Evolutionary conservation across 2,797 vertebrate species (phyloP), one percentile per base, ranked within the genome.

Genomic region (Pachyuromys duprasi): DNA sequence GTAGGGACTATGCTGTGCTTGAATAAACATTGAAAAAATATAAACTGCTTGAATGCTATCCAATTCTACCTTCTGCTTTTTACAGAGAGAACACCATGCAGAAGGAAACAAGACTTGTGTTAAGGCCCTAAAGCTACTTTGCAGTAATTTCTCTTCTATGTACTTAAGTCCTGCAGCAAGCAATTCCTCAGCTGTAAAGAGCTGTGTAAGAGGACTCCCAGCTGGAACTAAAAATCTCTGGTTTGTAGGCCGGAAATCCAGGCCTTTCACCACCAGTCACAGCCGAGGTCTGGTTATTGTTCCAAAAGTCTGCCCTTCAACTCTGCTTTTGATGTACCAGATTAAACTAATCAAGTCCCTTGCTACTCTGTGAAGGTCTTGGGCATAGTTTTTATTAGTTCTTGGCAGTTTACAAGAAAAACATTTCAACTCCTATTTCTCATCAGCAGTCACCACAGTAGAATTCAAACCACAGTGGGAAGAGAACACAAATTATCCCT

Each of bases 401-500:
- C 89, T 92, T 91, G 62, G 82, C 76, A 96, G 49, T 93, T 55
- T 92, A 60, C 36, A 96, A 93, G 62, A 96, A 96, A 93, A 92
- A 80, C 39, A 96, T 67, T 95, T 91, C 83, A 93, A 93, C 17
- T 63, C 60, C 79, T 70, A 97, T 94, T 96, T 95, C 74, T 96
- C 94, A 92, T 75, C 90, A 96, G 95, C 2, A 91, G 36, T 81
- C 69, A 96, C 86, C 86, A 95, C 83, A 89, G n/a, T 88, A 94
- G 92, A 94, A 95, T 78, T 90, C 78, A 97, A 95, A 86, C 36
- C 70, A 92, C 76, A 79, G 65, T 76, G 55, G 55, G 83, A 91
- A 93, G 45, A 84, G 36, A 96, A 97, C 53, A 93, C 86, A 96
- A 96, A 96, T 86, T 96, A 96, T 91, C 42, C 72, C 42, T 93